These are phyloP conservation scores for Paraescarpia echinospica DNA, from an alignment of 1,140 invertebrate species.

Conservation along the genomic window DNA sequence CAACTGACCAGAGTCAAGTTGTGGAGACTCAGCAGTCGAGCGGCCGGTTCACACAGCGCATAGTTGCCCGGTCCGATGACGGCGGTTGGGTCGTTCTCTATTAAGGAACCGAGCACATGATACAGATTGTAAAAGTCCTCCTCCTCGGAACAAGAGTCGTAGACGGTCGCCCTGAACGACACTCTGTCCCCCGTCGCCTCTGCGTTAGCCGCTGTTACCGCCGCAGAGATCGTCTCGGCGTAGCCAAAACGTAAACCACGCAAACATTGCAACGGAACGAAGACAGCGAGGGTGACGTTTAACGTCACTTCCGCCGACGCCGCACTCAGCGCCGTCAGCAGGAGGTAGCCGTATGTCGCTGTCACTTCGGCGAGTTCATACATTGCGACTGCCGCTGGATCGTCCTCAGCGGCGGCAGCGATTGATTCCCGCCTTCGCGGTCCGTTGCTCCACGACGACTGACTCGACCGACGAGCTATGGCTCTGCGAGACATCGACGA, in stretches of 20 bases:
- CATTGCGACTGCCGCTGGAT: neutral
- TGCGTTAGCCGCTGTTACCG: neutral
- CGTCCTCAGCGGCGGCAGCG: neutral
- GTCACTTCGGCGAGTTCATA: neutral
- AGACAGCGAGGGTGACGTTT: neutral
- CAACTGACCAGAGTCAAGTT: neutral
- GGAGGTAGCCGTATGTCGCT: neutral
- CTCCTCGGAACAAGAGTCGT: neutral
- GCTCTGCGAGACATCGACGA: neutral
- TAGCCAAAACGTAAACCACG: neutral
- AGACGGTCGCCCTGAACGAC: neutral
- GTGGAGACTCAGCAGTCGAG: neutral
- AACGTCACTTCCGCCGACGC: neutral
- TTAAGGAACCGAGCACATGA: neutral
- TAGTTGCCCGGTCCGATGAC: constrained; percentile 14
- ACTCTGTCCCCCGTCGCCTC: neutral
- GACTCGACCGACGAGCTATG: neutral
- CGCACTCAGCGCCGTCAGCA: neutral
- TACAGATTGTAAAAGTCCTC: neutral
- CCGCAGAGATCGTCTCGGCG: neutral
- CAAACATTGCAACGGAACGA: neutral
- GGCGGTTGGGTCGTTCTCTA: neutral
- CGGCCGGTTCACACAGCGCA: neutral
- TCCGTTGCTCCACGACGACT: neutral
- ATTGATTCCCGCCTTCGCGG: neutral